Evolutionary conservation across 2,113 vertebrate genomes (phyloP).

Genomic region (Cygnus buccinator): DNA sequence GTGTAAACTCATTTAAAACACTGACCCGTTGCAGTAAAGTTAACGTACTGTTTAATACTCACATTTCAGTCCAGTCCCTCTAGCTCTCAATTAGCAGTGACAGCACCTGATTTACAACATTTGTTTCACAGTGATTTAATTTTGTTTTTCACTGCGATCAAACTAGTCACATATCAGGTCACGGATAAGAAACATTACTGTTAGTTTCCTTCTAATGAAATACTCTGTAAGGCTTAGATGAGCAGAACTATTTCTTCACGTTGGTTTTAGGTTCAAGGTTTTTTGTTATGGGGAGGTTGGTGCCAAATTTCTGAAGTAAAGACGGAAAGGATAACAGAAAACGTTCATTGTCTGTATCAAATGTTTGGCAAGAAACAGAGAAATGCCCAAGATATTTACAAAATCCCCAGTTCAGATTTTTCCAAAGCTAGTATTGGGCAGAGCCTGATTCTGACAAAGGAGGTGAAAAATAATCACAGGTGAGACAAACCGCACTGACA

Average conservation of each 20-base stretch:
- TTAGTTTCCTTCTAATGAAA: background rate
- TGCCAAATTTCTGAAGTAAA: background rate
- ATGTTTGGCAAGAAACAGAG: background rate
- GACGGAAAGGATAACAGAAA: background rate
- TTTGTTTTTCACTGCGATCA: conserved; percentile 18
- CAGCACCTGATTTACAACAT: conserved; percentile 9
- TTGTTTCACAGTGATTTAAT: conserved; percentile 52
- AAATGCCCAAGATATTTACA: background rate
- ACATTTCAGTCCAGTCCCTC: conserved; percentile 19
- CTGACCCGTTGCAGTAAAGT: background rate
- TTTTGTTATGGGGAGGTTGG: background rate
- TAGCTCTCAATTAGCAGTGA: conserved; percentile 9
- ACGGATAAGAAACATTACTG: background rate
- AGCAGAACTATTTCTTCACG: background rate
- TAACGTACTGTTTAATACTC: conserved; percentile 37
- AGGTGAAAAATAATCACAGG: background rate
- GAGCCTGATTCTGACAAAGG: background rate
- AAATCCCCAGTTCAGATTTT: background rate
- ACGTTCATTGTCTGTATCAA: background rate
- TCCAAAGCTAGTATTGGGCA: background rate
- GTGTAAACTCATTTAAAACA: conserved; percentile 35
- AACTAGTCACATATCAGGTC: background rate
- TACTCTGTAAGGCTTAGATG: background rate
- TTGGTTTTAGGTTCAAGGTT: background rate
- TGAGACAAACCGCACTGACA: background rate